Percentiles rank a stretch among this genome's conserved stretches.
These are phyloP conservation scores for Calameuta filiformis DNA, from an alignment of 2,888 invertebrate genomes.

Conservation along the genomic window DNA sequence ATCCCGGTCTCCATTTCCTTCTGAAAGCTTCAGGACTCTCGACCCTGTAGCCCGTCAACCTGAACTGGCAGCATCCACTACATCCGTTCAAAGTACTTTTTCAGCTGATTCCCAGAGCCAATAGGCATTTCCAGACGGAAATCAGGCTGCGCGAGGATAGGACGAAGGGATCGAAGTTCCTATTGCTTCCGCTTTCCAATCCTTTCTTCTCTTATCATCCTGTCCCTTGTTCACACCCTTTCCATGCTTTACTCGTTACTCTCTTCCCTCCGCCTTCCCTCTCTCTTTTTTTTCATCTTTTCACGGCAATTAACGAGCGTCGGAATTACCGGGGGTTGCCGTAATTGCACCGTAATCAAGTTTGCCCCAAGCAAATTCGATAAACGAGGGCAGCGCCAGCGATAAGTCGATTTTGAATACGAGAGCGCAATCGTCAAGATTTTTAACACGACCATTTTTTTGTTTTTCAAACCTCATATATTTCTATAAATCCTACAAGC, in stretches of 20 bases:
- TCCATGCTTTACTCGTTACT: no score
- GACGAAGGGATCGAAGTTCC: background rate
- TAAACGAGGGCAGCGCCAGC: background rate
- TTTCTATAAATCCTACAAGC: background rate
- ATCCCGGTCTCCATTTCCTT: slow-evolving; percentile 13
- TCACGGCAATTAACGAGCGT: background rate
- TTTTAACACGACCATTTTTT: background rate
- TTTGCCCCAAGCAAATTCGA: background rate
- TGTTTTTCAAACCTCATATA: background rate
- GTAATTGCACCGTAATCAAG: background rate
- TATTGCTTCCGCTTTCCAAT: background rate
- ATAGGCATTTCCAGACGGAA: background rate
- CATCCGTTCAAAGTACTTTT: background rate
- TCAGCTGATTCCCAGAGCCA: background rate
- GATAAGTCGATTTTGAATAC: background rate
- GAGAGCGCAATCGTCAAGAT: background rate
- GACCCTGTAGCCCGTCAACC: background rate
- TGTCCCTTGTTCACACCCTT: background rate
- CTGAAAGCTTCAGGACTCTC: slow-evolving; percentile 6
- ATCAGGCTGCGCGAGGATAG: background rate
- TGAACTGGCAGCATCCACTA: background rate
- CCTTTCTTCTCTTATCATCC: background rate
- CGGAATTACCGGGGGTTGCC: background rate
- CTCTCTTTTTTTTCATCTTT: background rate
- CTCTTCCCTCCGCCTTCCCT: no score